Base-by-base conservation (phyloP, 2,888 invertebrate species). In the Branchipolynoe longqiensis region DNA sequence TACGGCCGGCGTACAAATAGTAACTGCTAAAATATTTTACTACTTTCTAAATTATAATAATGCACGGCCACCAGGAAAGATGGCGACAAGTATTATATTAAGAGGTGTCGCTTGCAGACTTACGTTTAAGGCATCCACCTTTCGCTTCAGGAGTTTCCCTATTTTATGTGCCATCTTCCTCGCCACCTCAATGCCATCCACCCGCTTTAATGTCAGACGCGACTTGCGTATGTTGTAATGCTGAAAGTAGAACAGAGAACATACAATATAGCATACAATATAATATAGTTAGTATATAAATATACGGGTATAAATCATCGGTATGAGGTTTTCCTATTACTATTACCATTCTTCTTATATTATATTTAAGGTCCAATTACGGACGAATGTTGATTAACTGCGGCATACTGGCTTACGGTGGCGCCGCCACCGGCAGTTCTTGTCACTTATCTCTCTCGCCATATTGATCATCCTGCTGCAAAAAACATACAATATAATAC, bases 71-170 rank as follows among this genome's bases (percentile, higher is more conserved):
- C 56, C 22, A 56, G 12, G 8, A 14, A 48, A 48, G 18, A 8
- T 48, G 48, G 18, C 18, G 3, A 56, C 12, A 3, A 14, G 56
- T 14, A 56, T 56, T 56, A 3, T 4, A 56, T 56, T 22, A 56
- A 56, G 25, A 56, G 6, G 56, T 3, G 56, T 28, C 31, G n/a
- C n/a, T n/a, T n/a, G n/a, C 8, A 48, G 48, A 69, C 78, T 78
- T 25, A 78, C 78, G 22, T 78, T 78, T 25, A 78, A 48, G 14
- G 78, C 41, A 78, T 78, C 78, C n/a, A 54, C 54, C 48, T 78
- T 78, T 48, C 48, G 25, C 28, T 41, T 28, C 8, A 78, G 41
- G 48, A 78, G 41, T 14, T 54, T 4, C 28, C 78, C 78, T 78
- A 78, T 78, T 0, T 41, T 12, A 2, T 0, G 18, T 6, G 78